Evolutionary conservation across 92 coral and sea anemone species (phyloP), one percentile per base, ranked within the genome.

Genomic region (Epizoanthus illoricatus): DNA sequence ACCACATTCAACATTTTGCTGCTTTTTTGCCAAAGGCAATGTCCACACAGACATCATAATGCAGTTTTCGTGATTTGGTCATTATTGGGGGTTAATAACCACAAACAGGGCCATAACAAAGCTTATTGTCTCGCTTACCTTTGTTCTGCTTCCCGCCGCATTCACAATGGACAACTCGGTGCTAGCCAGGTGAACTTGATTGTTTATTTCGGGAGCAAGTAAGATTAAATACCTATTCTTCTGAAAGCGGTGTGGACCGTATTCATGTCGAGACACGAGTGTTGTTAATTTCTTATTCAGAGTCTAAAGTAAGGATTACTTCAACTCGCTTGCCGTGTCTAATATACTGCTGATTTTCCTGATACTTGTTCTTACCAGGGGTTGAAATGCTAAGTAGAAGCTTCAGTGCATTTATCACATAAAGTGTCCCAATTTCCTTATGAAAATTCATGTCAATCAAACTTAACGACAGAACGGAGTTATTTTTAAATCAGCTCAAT

Each of bases 401-500:
- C 56, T 11, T 13, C 56, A 52, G 56, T 11, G 56, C 12, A 13
- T 52, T 52, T 52, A 52, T 52, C 56, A 52, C 56, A 52, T 68
- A 68, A 68, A 68, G 73, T 13, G 13, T 43, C 17, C 17, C 49
- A 42, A 28, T 59, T 40, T 75, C 15, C 33, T 64, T 23, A 78
- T 78, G 60, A 76, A 83, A 55, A 76, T 47, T 57, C 62, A 76
- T 82, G 84, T 72, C 76, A 81, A 60, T 83, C 78, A 63, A 41
- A 63, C 13, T 65, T 70, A 83, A 55, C 42, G 90, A 85, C 90
- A 86, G 65, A 60, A 66, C 18, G 36, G 84, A 85, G 84, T 83
- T 83, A 89, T 86, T 84, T 82, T 70, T 83, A 79, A 81, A 85
- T 80, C 86, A 81, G 84, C 79, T 88, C 88, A 81, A 86, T 86